These are phyloP conservation scores for Pedetes capensis DNA, from an alignment of 2,113 vertebrate genomes.

Conservation along the genomic window DNA sequence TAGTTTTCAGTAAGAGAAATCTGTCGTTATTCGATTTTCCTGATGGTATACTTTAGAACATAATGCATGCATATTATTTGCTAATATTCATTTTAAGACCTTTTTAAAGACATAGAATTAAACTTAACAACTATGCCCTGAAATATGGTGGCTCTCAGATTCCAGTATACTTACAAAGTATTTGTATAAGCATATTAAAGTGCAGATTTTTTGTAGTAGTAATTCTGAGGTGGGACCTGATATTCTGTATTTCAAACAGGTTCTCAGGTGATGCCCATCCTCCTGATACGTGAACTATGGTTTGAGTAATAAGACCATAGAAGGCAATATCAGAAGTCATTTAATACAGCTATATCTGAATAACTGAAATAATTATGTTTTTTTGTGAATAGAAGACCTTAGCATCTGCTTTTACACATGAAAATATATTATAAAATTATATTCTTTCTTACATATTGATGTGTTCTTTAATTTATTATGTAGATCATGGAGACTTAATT, in stretches of 20 bases:
- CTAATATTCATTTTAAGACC: background rate
- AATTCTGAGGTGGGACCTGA: background rate
- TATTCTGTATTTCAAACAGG: background rate
- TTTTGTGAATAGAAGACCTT: background rate
- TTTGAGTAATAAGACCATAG: background rate
- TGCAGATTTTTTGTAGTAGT: background rate
- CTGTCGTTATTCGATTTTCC: background rate
- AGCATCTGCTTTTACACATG: background rate
- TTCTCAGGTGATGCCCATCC: background rate
- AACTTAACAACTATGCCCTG: background rate
- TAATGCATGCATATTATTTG: background rate
- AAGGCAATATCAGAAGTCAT: background rate
- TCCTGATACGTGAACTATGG: background rate
- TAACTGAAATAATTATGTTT: background rate
- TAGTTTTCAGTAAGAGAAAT: background rate
- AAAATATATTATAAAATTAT: background rate
- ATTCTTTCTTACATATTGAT: background rate
- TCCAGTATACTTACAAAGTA: background rate
- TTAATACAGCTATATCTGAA: background rate
- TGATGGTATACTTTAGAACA: background rate
- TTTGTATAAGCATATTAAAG: background rate
- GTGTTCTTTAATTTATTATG: conserved; percentile 43
- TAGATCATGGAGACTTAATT: conserved; percentile 94
- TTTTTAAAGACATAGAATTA: background rate
- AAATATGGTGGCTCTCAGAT: background rate